Evolutionary conservation across 2,888 invertebrate genomes (phyloP).

Genomic region (Itoplectis maculator): DNA sequence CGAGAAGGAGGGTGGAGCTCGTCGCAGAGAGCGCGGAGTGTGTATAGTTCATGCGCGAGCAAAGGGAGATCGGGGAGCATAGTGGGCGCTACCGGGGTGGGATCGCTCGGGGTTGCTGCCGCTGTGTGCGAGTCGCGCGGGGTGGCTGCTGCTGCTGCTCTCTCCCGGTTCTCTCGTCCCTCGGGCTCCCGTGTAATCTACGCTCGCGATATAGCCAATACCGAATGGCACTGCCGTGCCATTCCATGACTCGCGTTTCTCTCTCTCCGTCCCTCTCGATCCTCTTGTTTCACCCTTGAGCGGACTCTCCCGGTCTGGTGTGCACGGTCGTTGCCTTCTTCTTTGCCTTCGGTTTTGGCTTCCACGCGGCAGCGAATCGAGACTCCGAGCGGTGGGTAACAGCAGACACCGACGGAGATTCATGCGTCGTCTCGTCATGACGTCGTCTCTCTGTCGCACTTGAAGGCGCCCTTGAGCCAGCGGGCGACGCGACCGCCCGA

Average conservation of each 20-base stretch:
- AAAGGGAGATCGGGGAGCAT: conserved; percentile 20
- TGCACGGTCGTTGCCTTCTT: conserved; percentile 8
- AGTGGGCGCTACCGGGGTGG: conserved; percentile 8
- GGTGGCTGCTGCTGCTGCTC: conserved; percentile 40
- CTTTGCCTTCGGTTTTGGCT: conserved; percentile 29
- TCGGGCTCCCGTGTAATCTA: conserved; percentile 74
- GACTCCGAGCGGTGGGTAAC: neutral
- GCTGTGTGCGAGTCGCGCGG: conserved; percentile 42
- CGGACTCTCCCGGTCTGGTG: conserved; percentile 7
- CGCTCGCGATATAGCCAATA: conserved; percentile 81
- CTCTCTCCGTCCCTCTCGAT: conserved; percentile 15
- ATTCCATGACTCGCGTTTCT: conserved; percentile 71
- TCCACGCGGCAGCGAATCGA: conserved; percentile 23
- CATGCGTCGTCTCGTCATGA: neutral
- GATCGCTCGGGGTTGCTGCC: conserved; percentile 51
- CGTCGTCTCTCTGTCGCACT: conserved; percentile 43
- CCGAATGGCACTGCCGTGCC: conserved; percentile 74
- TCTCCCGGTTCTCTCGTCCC: conserved; percentile 60
- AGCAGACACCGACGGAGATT: no score
- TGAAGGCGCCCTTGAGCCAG: conserved; percentile 47
- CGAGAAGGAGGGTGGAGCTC: neutral
- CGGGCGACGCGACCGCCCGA: conserved; percentile 67
- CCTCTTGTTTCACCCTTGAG: conserved; percentile 19
- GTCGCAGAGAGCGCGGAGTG: neutral
- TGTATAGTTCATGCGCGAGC: conserved; percentile 6